phyloP scores from a whole-genome alignment of 2,888 invertebrate genomes.

The Scaptomyza polygonia region DNA sequence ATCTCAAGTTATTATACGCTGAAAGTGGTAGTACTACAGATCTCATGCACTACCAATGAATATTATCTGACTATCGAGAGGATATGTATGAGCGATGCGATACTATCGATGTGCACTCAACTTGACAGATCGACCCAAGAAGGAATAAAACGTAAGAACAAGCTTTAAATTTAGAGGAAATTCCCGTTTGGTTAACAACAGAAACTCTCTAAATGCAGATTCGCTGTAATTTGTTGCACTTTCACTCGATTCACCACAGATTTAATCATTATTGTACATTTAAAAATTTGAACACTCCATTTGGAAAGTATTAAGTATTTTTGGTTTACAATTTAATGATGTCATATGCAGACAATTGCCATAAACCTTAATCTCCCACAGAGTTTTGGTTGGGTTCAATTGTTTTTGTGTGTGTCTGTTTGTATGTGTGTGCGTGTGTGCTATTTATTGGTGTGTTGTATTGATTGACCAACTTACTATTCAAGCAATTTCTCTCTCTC shows the following conservation, averaged over 20 bases:
- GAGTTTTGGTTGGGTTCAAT: neutral
- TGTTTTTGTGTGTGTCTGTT: neutral
- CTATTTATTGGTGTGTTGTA: constrained; percentile 1
- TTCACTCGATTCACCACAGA: neutral
- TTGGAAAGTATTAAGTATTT: neutral
- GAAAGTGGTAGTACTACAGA: too few species aligned
- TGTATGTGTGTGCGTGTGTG: neutral
- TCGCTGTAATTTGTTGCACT: neutral
- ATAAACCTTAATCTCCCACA: constrained; percentile 1
- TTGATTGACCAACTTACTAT: constrained; percentile 21
- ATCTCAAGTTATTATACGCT: too few species aligned
- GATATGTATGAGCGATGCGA: too few species aligned
- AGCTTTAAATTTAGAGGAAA: too few species aligned
- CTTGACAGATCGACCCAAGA: too few species aligned
- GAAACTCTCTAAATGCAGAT: neutral
- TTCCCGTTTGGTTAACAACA: too few species aligned
- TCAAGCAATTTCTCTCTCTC: constrained; percentile 11
- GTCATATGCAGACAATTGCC: neutral
- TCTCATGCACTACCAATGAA: too few species aligned
- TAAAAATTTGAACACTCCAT: neutral
- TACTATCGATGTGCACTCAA: too few species aligned
- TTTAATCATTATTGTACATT: neutral
- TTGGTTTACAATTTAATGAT: neutral
- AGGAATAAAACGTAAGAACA: neutral
- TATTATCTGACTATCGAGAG: too few species aligned